Evolutionary conservation across 2,113 vertebrate genomes (phyloP), one percentile per base, ranked within the genome.

Genomic region (Elaphurus davidianus): DNA sequence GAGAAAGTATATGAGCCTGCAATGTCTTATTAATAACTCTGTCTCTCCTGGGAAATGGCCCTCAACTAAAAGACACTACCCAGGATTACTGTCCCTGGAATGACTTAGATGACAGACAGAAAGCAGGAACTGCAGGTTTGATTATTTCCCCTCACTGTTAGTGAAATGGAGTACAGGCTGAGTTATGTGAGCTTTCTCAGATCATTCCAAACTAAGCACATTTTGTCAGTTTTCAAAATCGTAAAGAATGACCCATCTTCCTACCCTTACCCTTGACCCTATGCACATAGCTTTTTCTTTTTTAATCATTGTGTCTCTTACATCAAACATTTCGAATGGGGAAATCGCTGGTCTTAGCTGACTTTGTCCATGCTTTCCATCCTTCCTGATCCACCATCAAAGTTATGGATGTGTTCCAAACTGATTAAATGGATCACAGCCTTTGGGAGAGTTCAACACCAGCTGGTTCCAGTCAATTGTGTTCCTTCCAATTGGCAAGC

Each of bases 401-500:
- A 99, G 99, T 98, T 98, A 98, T 98, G 98, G 97, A 98, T 84
- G 95, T 98, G 99, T 99, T 99, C 98, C 98, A 98, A 97, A 94
- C 98, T 98, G 98, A 98, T 99, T 99, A 99, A 98, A 98, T 97
- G 98, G 99, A 98, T 99, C 98, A 98, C 40, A 98, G 98, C 94
- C 99, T 98, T 98, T 98, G 93, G 62, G 98, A 98, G 98, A 97
- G 98, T 98, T 98, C 97, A 98, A 97, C 98, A 97, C 97, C 99
- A 99, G 98, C 98, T 98, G 98, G 97, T 99, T 99, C 97, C 91
- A 99, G 98, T 98, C 98, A 99, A 98, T 98, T 98, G 99, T 99
- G 98, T 99, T 98, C 97, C 98, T 98, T 99, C 97, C 98, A 99
- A 99, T 98, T 99, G 98, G 98, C 98, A 98, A 98, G 96, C 84